Evolutionary conservation across 2,888 invertebrate species (phyloP).

Genomic region (Sphinx pinastri): DNA sequence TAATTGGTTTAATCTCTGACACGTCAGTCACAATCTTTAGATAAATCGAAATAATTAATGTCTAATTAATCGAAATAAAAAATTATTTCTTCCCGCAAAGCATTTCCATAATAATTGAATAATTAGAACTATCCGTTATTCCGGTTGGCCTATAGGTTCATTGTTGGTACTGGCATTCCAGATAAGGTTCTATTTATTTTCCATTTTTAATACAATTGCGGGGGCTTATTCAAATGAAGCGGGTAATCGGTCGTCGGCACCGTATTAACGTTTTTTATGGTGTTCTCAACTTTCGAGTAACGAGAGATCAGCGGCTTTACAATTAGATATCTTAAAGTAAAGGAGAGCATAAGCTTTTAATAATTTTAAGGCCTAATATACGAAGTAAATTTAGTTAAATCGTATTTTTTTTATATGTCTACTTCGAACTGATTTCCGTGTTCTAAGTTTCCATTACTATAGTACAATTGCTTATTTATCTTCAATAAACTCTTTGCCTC

Average conservation of each 20-base stretch:
- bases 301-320: slow-evolving; percentile 34
- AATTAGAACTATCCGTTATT: background rate
- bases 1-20: slow-evolving; percentile 9
- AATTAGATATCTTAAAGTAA: background rate
- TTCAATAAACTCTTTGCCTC: no score
- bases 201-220: slow-evolving; percentile 53
- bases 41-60: background rate
- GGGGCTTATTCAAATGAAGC: slow-evolving; percentile 67
- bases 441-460: no score
- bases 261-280: slow-evolving; percentile 52
- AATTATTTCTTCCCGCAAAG: background rate
- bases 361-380: no score
- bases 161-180: background rate
- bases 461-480: no score
- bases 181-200: slow-evolving; percentile 37
- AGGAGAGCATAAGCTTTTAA: no score
- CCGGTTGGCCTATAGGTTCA: background rate
- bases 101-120: slow-evolving; percentile 7
- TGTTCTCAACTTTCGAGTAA: slow-evolving; percentile 40
- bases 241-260: slow-evolving; percentile 64
- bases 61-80: no score
- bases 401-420: no score
- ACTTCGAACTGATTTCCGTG: no score
- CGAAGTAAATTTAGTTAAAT: no score
- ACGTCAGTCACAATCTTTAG: slow-evolving; percentile 6